These are phyloP conservation scores for Brachionus plicatilis DNA, from an alignment of 1,140 invertebrate genomes.

Conservation along the genomic window DNA sequence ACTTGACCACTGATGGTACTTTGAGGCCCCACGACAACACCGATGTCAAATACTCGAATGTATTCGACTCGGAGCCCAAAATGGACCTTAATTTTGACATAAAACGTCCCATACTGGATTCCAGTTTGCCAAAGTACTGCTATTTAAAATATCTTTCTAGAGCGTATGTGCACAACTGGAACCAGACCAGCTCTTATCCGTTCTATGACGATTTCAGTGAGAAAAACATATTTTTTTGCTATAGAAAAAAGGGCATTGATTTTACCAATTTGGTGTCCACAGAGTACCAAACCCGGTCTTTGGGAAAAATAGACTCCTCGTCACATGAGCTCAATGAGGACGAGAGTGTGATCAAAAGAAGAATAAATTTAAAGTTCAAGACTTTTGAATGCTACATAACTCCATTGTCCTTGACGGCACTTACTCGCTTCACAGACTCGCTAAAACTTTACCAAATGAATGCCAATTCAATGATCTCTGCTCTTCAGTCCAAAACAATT, in stretches of 20 bases:
- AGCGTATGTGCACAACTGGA: slow-evolving; percentile 31
- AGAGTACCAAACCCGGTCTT: neutral
- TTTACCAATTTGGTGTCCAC: neutral
- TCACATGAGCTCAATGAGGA: neutral
- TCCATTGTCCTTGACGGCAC: neutral
- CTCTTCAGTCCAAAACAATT: neutral
- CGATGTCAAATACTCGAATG: neutral
- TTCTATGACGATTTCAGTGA: slow-evolving; percentile 30
- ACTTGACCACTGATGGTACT: neutral
- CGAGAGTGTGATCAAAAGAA: neutral
- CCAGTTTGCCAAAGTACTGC: slow-evolving; percentile 32
- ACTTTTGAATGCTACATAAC: slow-evolving; percentile 14
- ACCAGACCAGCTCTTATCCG: neutral
- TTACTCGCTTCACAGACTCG: neutral
- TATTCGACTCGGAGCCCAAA: neutral
- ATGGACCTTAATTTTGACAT: slow-evolving; percentile 40
- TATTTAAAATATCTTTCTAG: slow-evolving; percentile 31
- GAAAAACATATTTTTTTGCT: slow-evolving; percentile 17
- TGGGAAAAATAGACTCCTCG: neutral
- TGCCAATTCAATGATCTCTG: neutral
- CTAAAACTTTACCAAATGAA: neutral
- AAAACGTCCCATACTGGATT: slow-evolving; percentile 18
- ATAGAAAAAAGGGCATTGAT: slow-evolving; percentile 29
- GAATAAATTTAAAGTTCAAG: slow-evolving; percentile 13
- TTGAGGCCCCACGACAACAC: neutral